These are phyloP conservation scores for Dendrolimus punctatus DNA, from an alignment of 1,140 invertebrate genomes.

Conservation along the genomic window DNA sequence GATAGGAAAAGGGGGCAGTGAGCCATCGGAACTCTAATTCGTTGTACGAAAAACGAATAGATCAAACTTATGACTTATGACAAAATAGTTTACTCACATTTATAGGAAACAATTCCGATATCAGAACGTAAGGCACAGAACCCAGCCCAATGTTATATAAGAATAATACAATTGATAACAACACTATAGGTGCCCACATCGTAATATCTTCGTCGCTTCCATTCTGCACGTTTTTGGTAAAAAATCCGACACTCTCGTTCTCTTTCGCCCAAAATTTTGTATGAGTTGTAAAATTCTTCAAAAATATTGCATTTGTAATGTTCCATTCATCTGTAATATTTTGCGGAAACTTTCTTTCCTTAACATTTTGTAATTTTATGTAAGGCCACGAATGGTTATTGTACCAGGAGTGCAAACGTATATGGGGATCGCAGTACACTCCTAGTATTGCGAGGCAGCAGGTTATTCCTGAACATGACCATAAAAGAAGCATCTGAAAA, in stretches of 20 bases:
- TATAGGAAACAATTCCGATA: slow-evolving; percentile 56
- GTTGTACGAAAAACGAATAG: too few relatives aligned
- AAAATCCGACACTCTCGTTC: slow-evolving; percentile 2
- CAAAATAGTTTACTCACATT: slow-evolving; percentile 40
- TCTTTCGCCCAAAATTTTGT: slow-evolving; percentile 25
- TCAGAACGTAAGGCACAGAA: slow-evolving; percentile 58
- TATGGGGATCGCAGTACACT: slow-evolving; percentile 54
- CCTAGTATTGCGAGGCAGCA: slow-evolving; percentile 50
- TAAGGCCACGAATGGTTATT: slow-evolving; percentile 39
- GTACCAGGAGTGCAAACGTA: slow-evolving; percentile 47
- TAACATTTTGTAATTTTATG: slow-evolving; percentile 19
- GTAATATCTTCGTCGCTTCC: slow-evolving; percentile 15
- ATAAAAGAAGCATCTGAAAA: slow-evolving; percentile 51
- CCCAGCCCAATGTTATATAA: slow-evolving; percentile 61
- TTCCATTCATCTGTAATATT: slow-evolving; percentile 5
- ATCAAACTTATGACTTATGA: too few relatives aligned
- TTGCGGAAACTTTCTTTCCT: slow-evolving; percentile 28
- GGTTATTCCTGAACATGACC: slow-evolving; percentile 55
- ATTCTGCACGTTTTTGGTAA: slow-evolving; percentile 6
- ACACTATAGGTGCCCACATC: slow-evolving; percentile 43
- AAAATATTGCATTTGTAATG: slow-evolving; percentile 6
- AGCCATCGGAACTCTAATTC: too few relatives aligned
- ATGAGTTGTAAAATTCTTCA: slow-evolving; percentile 22
- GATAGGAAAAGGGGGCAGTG: too few relatives aligned
- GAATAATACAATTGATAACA: slow-evolving; percentile 50